Evolutionary conservation across 2,797 vertebrate genomes (phyloP).

Genomic region (Sebastes vulpes): DNA sequence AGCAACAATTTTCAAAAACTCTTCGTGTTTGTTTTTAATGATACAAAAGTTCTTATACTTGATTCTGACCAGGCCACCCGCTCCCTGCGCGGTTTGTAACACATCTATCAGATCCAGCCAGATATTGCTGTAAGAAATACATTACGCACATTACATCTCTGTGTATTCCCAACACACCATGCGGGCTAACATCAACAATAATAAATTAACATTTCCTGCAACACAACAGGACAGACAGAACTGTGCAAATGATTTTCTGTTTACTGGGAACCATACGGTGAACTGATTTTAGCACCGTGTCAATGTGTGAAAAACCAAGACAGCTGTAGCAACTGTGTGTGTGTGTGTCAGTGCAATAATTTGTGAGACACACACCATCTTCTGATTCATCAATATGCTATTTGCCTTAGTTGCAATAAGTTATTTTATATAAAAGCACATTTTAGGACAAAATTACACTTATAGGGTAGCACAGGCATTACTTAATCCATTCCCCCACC

Average conservation of each 20-base stretch:
- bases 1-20: neutral
- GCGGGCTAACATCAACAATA: neutral
- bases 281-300: neutral
- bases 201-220: neutral
- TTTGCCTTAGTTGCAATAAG: neutral
- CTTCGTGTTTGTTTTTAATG: conserved; percentile 33
- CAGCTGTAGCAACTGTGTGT: neutral
- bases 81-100: neutral
- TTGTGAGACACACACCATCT: neutral
- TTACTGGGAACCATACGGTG: neutral
- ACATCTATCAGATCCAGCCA: neutral
- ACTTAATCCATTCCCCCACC: neutral
- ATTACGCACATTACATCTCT: neutral
- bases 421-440: neutral
- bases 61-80: neutral
- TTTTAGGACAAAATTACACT: neutral
- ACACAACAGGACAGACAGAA: neutral
- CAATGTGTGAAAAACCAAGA: neutral
- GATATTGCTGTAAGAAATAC: neutral
- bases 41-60: neutral
- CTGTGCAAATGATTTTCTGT: neutral
- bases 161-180: neutral
- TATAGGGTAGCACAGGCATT: neutral
- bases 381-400: neutral
- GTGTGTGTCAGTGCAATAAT: neutral